Conservation (phyloP, 1,140 invertebrate genomes). For the Philotrypesis tridentata region DNA sequence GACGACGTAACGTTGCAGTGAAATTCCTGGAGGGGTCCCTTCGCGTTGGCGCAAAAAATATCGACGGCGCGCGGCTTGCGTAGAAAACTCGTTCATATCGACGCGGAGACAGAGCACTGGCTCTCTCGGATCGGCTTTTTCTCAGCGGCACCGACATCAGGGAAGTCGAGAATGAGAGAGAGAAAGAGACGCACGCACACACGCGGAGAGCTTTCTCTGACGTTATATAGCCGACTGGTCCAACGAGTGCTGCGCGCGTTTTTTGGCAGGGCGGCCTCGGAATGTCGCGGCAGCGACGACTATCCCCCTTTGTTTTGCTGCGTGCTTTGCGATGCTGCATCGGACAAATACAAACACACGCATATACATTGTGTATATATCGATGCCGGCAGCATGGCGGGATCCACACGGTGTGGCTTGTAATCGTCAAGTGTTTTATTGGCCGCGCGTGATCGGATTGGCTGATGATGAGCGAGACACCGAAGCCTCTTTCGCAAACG, state of each 20-base stretch:
- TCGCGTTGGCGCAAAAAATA: background rate
- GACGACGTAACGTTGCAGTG: background rate
- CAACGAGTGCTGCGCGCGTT: conserved; percentile 28
- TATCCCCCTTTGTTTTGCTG: conserved; percentile 6
- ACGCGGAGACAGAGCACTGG: background rate
- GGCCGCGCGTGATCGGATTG: background rate
- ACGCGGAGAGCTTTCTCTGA: conserved; percentile 26
- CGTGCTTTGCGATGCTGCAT: too few species aligned
- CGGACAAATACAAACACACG: too few species aligned
- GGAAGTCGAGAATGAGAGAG: background rate
- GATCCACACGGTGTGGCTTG: background rate
- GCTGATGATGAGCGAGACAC: background rate
- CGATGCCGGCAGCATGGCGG: background rate
- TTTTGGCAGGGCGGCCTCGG: conserved; percentile 28
- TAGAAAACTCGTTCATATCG: conserved; percentile 6
- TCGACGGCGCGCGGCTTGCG: background rate
- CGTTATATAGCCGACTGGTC: conserved; percentile 3
- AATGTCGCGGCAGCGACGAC: background rate
- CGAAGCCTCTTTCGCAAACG: too few species aligned
- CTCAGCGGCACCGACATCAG: background rate
- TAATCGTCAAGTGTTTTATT: background rate
- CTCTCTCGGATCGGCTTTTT: conserved; percentile 15
- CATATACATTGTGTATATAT: too few species aligned
- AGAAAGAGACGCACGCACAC: too few species aligned
- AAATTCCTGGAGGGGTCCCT: too few species aligned